Evolutionary conservation across 2,888 invertebrate genomes (phyloP), one percentile per base, ranked within the genome.

Genomic region (Spilosoma lubricipeda): DNA sequence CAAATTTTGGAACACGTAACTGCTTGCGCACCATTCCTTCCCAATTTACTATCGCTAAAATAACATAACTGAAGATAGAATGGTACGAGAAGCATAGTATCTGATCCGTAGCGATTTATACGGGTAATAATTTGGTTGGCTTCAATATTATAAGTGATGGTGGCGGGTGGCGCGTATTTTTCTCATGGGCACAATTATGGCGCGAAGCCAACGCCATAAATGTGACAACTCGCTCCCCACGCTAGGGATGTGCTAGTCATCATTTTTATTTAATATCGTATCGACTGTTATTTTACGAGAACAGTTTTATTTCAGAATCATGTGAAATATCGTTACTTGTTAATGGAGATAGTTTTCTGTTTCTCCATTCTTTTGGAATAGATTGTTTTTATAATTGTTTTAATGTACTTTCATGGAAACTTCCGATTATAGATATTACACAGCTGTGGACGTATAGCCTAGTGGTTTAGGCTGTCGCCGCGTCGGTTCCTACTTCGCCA

Each of bases 111-210:
- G 52, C 78, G 76, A 77, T 81, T 78, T 74, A 80, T 48, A 71
- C 67, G 66, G 72, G 71, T 73, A 74, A 79, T 76, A 71, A 78
- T 74, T 76, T 76, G 77, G 72, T 76, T 72, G 76, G 63, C 59
- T 73, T 73, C 77, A 76, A 77, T 80, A 75, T 78, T 77, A 77
- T 77, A 77, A 80, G 72, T 84, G 73, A 77, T 67, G 75, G 71
- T 39, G 65, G 70, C 65, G 65, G 70, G 67, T 30, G 71, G 67
- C 71, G 76, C 76, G 78, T 78, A 80, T 78, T 81, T 76, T 82
- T 79, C 85, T 84, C 84, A 11, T 45, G 84, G 84, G 84, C 74
- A 66, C 76, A 78, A 75, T 84, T 82, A 84, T 85, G 84, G 84
- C 80, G 71, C 74, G 33, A 68, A 73, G 84, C 84, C 85, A 85